A percentile compares a stretch with the other conserved stretches of the same genome.
Conservation (phyloP, 1,140 invertebrate species). For the Scaptomyza hsui region DNA sequence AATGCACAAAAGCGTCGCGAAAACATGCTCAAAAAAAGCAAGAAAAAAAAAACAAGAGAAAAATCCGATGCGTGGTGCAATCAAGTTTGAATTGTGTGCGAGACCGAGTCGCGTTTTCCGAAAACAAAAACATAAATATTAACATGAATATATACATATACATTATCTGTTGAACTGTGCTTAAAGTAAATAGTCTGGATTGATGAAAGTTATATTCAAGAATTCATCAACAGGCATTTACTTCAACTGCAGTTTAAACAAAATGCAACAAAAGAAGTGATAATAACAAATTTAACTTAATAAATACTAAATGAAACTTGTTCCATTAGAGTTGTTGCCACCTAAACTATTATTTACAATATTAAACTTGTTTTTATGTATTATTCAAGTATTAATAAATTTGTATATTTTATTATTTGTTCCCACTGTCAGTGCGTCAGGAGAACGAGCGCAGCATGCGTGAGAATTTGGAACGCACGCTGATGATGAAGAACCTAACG, state of each 20-base stretch:
- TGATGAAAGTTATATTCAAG: conserved; percentile 81
- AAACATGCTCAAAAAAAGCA: conserved; percentile 43
- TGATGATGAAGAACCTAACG: conserved; percentile 79
- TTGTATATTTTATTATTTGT: conserved; percentile 15
- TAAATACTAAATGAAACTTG: conserved; percentile 44
- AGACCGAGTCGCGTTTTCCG: neutral
- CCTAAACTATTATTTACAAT: neutral
- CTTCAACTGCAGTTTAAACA: conserved; percentile 83
- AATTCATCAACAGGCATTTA: conserved; percentile 84
- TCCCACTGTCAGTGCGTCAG: conserved; percentile 68
- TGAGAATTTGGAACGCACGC: conserved; percentile 74
- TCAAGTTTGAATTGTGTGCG: neutral
- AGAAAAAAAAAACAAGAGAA: too few relatives aligned
- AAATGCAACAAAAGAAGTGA: conserved; percentile 67
- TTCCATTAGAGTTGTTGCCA: conserved; percentile 55
- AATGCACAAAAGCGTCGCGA: conserved; percentile 74
- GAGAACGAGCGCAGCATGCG: conserved; percentile 82
- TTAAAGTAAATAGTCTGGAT: conserved; percentile 84
- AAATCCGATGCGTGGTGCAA: neutral
- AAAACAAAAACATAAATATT: neutral
- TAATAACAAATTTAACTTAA: conserved; percentile 11
- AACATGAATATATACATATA: neutral
- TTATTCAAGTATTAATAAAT: neutral
- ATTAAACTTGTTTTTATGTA: neutral
- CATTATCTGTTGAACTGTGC: conserved; percentile 73